Evolutionary conservation across 2,113 vertebrate genomes (phyloP).

Genomic region (Falco punctatus): DNA sequence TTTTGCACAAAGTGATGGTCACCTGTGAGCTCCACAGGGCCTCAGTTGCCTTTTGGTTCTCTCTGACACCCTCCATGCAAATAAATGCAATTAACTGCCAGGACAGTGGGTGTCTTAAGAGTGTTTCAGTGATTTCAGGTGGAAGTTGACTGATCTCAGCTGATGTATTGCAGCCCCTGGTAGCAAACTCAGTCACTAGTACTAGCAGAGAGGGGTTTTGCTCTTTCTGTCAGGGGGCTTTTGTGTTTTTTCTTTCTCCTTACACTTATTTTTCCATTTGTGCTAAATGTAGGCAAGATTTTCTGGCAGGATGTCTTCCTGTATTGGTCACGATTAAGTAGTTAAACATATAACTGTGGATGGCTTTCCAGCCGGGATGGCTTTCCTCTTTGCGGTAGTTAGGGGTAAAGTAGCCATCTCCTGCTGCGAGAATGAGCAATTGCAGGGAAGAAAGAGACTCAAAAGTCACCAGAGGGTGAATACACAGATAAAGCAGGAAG

Average conservation of each 20-base stretch:
- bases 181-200: background rate
- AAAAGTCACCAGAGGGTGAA: constrained; percentile 38
- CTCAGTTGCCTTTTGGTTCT: background rate
- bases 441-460: constrained; percentile 40
- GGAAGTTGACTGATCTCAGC: background rate
- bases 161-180: background rate
- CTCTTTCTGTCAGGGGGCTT: background rate
- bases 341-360: constrained; percentile 4
- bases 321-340: constrained; percentile 16
- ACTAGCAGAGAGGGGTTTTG: background rate
- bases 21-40: background rate
- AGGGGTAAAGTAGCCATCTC: constrained; percentile 19
- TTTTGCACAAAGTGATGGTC: background rate
- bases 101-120: background rate
- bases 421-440: constrained; percentile 21
- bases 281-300: background rate
- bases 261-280: background rate
- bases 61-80: background rate
- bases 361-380: constrained; percentile 15
- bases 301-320: constrained; percentile 51
- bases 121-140: background rate
- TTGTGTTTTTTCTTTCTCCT: background rate
- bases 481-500: constrained; percentile 13
- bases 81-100: background rate
- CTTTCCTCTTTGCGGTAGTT: constrained; percentile 30